A percentile compares a stretch with the other conserved stretches of the same genome.
Conservation (phyloP, 2,797 vertebrate genomes). For the Rhynchonycteris naso region DNA sequence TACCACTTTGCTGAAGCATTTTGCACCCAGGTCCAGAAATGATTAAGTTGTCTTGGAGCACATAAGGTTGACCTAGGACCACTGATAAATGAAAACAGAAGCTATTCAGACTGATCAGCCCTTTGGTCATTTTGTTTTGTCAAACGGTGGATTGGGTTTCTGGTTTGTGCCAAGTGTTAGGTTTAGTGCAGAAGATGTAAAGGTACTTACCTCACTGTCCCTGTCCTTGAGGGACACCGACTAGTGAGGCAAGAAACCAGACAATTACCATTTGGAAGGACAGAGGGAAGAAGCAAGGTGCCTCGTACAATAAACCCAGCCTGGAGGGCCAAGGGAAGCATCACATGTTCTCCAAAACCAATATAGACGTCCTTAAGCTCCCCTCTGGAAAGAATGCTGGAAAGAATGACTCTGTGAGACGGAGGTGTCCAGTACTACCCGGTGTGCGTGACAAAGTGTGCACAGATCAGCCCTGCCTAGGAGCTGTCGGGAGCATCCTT, state of each 20-base stretch:
- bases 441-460: accelerated
- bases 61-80: not conserved
- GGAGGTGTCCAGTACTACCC: not conserved
- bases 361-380: not conserved
- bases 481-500: not conserved
- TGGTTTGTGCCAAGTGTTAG: not conserved
- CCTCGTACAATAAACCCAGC: not conserved
- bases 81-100: not conserved
- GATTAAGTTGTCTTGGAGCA: not conserved
- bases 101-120: not conserved
- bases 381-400: not conserved
- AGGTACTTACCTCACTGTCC: not conserved
- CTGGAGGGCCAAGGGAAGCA: not conserved
- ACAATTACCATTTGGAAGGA: not conserved
- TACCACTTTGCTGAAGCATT: not conserved
- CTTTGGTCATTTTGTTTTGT: not conserved
- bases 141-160: not conserved
- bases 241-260: not conserved
- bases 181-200: not conserved
- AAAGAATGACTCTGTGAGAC: accelerated
- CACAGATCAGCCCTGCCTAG: accelerated
- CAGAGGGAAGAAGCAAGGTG: not conserved
- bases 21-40: not conserved
- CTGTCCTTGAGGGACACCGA: not conserved
- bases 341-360: not conserved